These are phyloP conservation scores for Hirtodrosophila confusa DNA, from an alignment of 2,888 invertebrate genomes.

Conservation along the genomic window DNA sequence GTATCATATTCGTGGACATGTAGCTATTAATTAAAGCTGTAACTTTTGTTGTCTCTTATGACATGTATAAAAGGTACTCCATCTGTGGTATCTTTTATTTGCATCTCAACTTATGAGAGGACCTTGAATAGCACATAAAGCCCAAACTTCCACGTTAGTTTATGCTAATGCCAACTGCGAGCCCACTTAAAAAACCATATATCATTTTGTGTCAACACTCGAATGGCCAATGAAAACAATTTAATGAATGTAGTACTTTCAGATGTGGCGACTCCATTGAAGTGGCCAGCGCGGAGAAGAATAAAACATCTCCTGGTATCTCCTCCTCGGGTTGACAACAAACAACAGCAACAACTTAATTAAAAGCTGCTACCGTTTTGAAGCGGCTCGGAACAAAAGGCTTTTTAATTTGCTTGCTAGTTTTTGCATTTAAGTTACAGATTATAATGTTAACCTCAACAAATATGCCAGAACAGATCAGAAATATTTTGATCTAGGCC, in stretches of 20 bases:
- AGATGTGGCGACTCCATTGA: slow-evolving; percentile 81
- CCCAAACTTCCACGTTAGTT: slow-evolving; percentile 11
- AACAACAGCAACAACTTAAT: slow-evolving; percentile 47
- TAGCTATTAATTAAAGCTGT: neutral
- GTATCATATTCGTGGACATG: too few species aligned
- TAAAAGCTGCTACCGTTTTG: slow-evolving; percentile 63
- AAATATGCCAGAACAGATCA: slow-evolving; percentile 39
- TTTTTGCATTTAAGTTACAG: slow-evolving; percentile 58
- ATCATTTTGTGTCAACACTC: slow-evolving; percentile 48
- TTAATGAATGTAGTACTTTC: slow-evolving; percentile 48
- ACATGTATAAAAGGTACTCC: neutral
- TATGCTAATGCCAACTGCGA: slow-evolving; percentile 31
- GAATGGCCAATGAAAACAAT: slow-evolving; percentile 6
- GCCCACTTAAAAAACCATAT: slow-evolving; percentile 48
- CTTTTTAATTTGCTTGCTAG: slow-evolving; percentile 54
- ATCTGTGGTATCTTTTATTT: slow-evolving; percentile 5
- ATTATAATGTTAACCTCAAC: slow-evolving; percentile 66
- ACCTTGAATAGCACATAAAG: slow-evolving; percentile 26
- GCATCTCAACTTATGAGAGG: slow-evolving; percentile 8
- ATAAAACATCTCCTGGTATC: slow-evolving; percentile 45
- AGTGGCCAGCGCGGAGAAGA: slow-evolving; percentile 71
- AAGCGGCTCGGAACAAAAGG: slow-evolving; percentile 66
- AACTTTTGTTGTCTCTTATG: neutral
- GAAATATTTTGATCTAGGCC: slow-evolving; percentile 43
- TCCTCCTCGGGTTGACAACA: slow-evolving; percentile 20